Percentiles rank a stretch among this genome's conserved stretches.
Conservation (phyloP, 2,888 invertebrate genomes). For the Plemyria rubiginata region DNA sequence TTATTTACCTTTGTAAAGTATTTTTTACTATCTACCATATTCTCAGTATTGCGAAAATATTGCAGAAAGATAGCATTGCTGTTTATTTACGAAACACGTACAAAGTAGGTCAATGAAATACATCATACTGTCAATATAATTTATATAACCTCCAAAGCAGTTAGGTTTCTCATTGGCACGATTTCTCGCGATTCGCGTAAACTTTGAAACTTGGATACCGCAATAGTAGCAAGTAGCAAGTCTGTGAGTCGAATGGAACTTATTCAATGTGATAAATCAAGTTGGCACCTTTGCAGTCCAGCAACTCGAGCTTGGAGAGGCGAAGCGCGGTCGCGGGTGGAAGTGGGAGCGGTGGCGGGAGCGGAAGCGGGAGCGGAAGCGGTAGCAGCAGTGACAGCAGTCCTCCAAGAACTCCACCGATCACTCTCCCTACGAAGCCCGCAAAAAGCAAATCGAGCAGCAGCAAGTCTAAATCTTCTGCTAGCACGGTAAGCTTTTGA, state of each 20-base stretch:
- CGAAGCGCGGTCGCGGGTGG: slow-evolving; percentile 57
- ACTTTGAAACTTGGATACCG: slow-evolving; percentile 43
- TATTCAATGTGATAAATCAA: slow-evolving; percentile 47
- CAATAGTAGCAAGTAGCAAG: slow-evolving; percentile 43
- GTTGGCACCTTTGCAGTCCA: slow-evolving; percentile 62
- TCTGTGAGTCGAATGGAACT: slow-evolving; percentile 41
- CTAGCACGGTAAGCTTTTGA: slow-evolving; percentile 54
- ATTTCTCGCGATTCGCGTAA: slow-evolving; percentile 42
- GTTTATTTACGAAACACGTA: slow-evolving; percentile 32
- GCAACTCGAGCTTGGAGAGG: slow-evolving; percentile 71
- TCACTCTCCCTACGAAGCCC: slow-evolving; percentile 64
- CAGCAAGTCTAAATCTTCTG: slow-evolving; percentile 59
- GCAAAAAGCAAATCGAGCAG: slow-evolving; percentile 53
- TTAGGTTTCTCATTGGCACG: slow-evolving; percentile 42
- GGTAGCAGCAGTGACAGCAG: slow-evolving; percentile 66
- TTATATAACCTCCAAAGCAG: slow-evolving; percentile 35
- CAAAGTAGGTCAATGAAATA: slow-evolving; percentile 38
- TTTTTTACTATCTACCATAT: too few relatives aligned
- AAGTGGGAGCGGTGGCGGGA: slow-evolving; percentile 57
- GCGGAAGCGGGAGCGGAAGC: slow-evolving; percentile 52
- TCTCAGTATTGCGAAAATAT: slow-evolving; percentile 7
- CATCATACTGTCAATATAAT: slow-evolving; percentile 40
- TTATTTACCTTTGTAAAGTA: too few relatives aligned
- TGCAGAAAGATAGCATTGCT: slow-evolving; percentile 17
- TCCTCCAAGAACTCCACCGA: slow-evolving; percentile 75